These are phyloP conservation scores for Megalops atlanticus DNA, from an alignment of 2,113 vertebrate species.

Conservation along the genomic window DNA sequence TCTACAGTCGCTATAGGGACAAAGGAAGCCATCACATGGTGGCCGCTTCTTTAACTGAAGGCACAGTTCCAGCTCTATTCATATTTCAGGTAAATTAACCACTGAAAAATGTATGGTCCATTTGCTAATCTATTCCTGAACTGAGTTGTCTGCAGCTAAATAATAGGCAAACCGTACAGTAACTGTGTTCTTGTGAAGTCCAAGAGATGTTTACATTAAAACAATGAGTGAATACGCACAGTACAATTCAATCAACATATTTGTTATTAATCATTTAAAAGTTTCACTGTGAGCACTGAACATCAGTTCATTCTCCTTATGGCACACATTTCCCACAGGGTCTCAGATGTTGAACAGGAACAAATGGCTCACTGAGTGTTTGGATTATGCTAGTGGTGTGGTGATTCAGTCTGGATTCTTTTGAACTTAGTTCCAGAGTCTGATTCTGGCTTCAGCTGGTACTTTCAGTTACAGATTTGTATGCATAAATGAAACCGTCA, in stretches of 20 bases:
- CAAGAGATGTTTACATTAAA: too few species aligned
- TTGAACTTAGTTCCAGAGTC: neutral
- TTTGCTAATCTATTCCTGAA: neutral
- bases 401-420: neutral
- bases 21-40: neutral
- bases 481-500: too few species aligned
- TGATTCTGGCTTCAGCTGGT: neutral
- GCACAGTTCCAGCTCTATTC: neutral
- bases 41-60: neutral
- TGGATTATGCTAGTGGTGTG: neutral
- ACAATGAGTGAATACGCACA: too few species aligned
- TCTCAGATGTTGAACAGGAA: neutral
- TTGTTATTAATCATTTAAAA: neutral
- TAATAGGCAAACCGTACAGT: neutral
- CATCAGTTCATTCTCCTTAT: neutral
- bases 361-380: neutral
- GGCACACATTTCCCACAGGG: neutral
- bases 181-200: neutral
- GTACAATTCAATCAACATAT: too few species aligned
- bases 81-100: neutral
- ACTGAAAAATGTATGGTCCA: neutral
- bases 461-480: neutral
- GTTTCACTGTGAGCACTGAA: neutral
- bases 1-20: neutral
- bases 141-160: neutral